A percentile compares a stretch with the other conserved stretches of the same genome.
Conservation (phyloP, 2,797 vertebrate species). For the Enteromius unitaeniatus region DNA sequence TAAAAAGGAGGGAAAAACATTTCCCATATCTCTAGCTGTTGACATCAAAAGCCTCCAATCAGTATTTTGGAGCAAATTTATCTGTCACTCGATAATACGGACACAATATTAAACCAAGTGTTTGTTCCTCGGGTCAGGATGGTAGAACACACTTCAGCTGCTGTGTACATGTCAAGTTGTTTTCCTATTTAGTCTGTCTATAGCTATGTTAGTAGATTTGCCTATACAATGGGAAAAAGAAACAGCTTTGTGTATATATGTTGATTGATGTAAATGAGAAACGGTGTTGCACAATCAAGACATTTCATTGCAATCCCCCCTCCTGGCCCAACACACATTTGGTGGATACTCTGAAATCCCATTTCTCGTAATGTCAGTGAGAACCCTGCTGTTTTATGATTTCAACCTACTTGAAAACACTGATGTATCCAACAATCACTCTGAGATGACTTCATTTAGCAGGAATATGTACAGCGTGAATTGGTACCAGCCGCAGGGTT, state of each 20-base stretch:
- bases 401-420: neutral
- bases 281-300: neutral
- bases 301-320: neutral
- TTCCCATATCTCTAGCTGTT: conserved; percentile 6
- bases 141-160: neutral
- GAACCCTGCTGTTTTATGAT: conserved; percentile 33
- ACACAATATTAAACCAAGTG: neutral
- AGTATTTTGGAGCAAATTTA: neutral
- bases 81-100: neutral
- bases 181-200: neutral
- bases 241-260: neutral
- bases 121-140: neutral
- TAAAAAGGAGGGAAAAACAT: neutral
- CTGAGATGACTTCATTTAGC: conserved; percentile 16
- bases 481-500: neutral
- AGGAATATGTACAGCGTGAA: conserved; percentile 31
- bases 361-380: conserved; percentile 24
- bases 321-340: neutral
- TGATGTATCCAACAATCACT: neutral
- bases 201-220: neutral
- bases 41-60: neutral
- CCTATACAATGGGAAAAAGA: neutral
- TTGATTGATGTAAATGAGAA: conserved; percentile 19
- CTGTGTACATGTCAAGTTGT: neutral
- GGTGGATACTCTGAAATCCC: conserved; percentile 5